Percentiles rank a stretch among this genome's conserved stretches.
phyloP scores from a whole-genome alignment of 2,888 invertebrate species.

The Mesorhabditis sp. region DNA sequence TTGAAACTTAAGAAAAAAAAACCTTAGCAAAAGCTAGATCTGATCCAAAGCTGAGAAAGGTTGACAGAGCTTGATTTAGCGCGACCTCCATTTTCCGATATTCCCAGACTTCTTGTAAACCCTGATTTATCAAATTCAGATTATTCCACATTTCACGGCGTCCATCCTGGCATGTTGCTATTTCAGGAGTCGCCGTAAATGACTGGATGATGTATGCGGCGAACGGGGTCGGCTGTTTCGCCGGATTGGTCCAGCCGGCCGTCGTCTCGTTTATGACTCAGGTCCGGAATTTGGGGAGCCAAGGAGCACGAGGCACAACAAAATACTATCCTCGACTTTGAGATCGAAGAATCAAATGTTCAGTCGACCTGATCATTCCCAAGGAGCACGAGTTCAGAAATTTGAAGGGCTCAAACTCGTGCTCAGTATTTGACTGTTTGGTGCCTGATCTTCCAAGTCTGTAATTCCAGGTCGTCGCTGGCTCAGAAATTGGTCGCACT shows the following conservation, averaged over 20 bases:
- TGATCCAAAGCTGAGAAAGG: too few relatives aligned
- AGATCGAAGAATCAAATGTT: not conserved
- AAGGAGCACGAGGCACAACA: not conserved
- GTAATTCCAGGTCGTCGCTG: slow-evolving; percentile 28
- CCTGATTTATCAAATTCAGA: too few relatives aligned
- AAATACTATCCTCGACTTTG: not conserved
- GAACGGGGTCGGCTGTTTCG: slow-evolving; percentile 30
- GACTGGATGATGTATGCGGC: slow-evolving; percentile 37
- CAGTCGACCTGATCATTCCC: too few relatives aligned
- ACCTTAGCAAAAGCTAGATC: too few relatives aligned
- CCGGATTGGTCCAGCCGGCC: slow-evolving; percentile 38
- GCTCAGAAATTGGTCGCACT: slow-evolving; percentile 35
- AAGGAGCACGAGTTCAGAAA: too few relatives aligned
- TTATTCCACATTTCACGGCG: too few relatives aligned
- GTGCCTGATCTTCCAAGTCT: not conserved
- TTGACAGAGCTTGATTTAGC: too few relatives aligned
- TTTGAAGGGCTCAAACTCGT: too few relatives aligned
- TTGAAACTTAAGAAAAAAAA: too few relatives aligned
- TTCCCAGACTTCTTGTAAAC: too few relatives aligned
- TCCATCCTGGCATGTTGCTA: not conserved
- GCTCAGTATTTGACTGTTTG: too few relatives aligned
- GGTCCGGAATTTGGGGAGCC: slow-evolving; percentile 1
- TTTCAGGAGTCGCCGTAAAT: slow-evolving; percentile 1
- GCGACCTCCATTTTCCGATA: too few relatives aligned
- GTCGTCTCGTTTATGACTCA: slow-evolving; percentile 34